Evolutionary conservation across 2,113 vertebrate genomes (phyloP).

Genomic region (Semnornis frantzii): DNA sequence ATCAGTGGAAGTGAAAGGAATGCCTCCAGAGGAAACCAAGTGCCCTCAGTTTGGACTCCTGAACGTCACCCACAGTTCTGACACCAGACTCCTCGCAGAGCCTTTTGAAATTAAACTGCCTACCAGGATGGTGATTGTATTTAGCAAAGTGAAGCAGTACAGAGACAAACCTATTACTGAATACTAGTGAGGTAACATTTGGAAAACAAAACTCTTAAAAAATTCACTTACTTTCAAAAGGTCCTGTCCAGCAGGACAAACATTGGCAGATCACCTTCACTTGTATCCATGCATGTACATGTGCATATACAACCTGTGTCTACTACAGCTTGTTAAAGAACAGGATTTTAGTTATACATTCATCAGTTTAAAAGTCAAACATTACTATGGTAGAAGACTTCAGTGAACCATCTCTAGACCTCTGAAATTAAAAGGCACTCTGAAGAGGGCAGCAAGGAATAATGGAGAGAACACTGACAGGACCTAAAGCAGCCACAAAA

Average conservation of each 20-base stretch:
- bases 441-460: slow-evolving; percentile 31
- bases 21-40: slow-evolving; percentile 24
- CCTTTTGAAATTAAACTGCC: slow-evolving; percentile 47
- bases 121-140: slow-evolving; percentile 33
- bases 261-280: slow-evolving; percentile 68
- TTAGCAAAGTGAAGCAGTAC: slow-evolving; percentile 58
- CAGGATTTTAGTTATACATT: slow-evolving; percentile 71
- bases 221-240: slow-evolving; percentile 65
- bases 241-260: slow-evolving; percentile 79
- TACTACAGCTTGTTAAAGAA: slow-evolving; percentile 61
- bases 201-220: slow-evolving; percentile 71
- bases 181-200: slow-evolving; percentile 75
- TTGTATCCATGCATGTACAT: slow-evolving; percentile 67
- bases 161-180: slow-evolving; percentile 49
- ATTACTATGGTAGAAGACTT: slow-evolving; percentile 43
- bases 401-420: slow-evolving; percentile 33
- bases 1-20: slow-evolving; percentile 32
- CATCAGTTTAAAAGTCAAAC: slow-evolving; percentile 52
- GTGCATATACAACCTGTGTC: slow-evolving; percentile 66
- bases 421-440: slow-evolving; percentile 72
- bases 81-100: not conserved
- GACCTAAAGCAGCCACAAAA: slow-evolving; percentile 2
- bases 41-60: slow-evolving; percentile 9
- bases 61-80: slow-evolving; percentile 12
- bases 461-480: not conserved